Percentiles rank a stretch among this genome's conserved stretches.
These are phyloP conservation scores for Cephus rjabovi DNA, from an alignment of 2,888 invertebrate species.

Conservation along the genomic window DNA sequence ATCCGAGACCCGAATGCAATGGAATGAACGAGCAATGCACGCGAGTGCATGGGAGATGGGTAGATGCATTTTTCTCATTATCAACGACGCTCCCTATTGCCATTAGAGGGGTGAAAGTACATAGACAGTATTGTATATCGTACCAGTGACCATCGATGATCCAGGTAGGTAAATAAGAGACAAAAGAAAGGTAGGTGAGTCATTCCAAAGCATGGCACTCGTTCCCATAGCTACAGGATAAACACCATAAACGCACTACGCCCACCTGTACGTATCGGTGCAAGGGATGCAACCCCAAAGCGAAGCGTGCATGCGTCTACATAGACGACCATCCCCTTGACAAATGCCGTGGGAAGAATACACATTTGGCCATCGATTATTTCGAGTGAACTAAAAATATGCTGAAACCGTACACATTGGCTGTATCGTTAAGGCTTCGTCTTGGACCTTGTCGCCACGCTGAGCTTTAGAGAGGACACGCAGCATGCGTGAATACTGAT, in stretches of 20 bases:
- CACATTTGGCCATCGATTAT: conserved; percentile 20
- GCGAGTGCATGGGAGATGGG: not conserved
- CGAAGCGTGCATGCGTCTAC: not conserved
- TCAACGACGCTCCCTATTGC: not conserved
- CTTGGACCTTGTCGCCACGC: not conserved
- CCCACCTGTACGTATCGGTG: conserved; percentile 37
- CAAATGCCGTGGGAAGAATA: conserved; percentile 41
- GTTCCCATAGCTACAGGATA: conserved; percentile 38
- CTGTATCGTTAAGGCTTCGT: not conserved
- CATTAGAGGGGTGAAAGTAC: not conserved
- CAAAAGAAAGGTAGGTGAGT: conserved; percentile 21
- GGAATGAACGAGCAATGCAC: not conserved
- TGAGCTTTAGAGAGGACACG: not conserved
- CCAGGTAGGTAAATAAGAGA: not conserved
- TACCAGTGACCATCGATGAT: not conserved
- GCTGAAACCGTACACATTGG: conserved; percentile 36
- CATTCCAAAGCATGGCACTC: conserved; percentile 16
- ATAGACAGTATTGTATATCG: too few species aligned
- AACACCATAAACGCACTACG: conserved; percentile 31
- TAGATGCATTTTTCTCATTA: not conserved
- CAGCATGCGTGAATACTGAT: not conserved
- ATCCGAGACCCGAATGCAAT: not conserved
- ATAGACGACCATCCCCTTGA: conserved; percentile 22
- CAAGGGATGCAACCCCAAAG: conserved; percentile 24
- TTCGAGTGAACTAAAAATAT: conserved; percentile 30